Evolutionary conservation across 2,888 invertebrate genomes (phyloP), one percentile per base, ranked within the genome.

Genomic region (Trissolcus brochymenae): DNA sequence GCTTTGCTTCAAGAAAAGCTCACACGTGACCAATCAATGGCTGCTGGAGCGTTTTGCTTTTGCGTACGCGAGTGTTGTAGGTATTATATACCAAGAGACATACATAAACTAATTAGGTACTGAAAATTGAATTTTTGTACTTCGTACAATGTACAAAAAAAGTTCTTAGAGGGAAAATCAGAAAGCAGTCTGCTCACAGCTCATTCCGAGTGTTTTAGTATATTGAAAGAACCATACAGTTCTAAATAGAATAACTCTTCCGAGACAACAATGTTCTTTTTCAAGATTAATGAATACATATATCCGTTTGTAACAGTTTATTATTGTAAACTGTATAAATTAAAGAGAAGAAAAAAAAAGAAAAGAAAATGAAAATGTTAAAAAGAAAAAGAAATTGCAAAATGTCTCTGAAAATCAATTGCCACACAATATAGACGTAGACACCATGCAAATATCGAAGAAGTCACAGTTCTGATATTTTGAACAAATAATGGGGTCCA

Each of bases 1-100:
- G 73, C 65, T 81, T 80, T 79, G 79, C 75, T 76, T 76, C 75
- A 78, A 74, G 73, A 71, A 81, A 79, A 83, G 84, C 82, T 85
- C 84, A 86, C 82, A 85, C 83, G 84, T 84, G 88, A 88, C 88
- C 88, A 88, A 88, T 87, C 87, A 86, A 85, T 88, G 87, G 86
- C 86, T 88, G 87, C 87, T 87, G 86, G 84, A 85, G 84, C 83
- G 82, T 84, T 84, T 65, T 85, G 84, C 85, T 87, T 87, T 73
- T 53, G 71, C 67, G 59, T 57, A 50, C 51, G 54, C 53, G 66
- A 66, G 66, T 65, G 66, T 76, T 60, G 66, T 76, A 71, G 67
- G 54, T 64, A 68, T 64, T 64, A 68, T 59, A 68, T 55, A 68
- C 43, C 68, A 68, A 49, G 16, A 54, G 55, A 64, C n/a, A 68